phyloP scores from a whole-genome alignment of 2,888 invertebrate species.

The Dasypogon diadema region DNA sequence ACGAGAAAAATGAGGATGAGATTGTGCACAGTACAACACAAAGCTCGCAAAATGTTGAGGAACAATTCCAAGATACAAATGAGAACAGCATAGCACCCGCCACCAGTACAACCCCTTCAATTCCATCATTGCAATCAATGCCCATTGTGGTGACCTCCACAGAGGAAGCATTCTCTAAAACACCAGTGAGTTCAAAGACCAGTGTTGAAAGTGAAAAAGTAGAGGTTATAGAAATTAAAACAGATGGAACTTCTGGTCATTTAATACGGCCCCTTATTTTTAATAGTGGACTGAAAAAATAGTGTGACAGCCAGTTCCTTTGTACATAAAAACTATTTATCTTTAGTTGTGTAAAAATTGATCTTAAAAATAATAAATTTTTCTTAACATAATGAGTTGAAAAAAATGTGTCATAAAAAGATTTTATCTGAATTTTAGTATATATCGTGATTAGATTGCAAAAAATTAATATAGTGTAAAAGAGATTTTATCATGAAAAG shows the following conservation, averaged over 20 bases:
- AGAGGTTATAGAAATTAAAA: constrained; percentile 69
- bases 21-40: constrained; percentile 13
- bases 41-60: constrained; percentile 5
- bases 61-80: constrained; percentile 13
- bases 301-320: not conserved
- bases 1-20: not conserved
- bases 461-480: no score
- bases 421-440: no score
- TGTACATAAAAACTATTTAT: constrained; percentile 18
- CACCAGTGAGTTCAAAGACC: constrained; percentile 56
- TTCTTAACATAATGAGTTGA: no score
- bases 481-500: no score
- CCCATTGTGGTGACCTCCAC: constrained; percentile 66
- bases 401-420: no score
- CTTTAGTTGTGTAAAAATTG: not conserved
- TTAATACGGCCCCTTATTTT: constrained; percentile 62
- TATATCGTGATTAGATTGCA: no score
- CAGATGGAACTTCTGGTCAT: constrained; percentile 66
- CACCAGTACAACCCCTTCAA: not conserved
- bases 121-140: constrained; percentile 56
- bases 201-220: constrained; percentile 66
- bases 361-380: no score
- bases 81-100: constrained; percentile 1
- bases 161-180: constrained; percentile 55
- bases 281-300: constrained; percentile 46